These are phyloP conservation scores for Mimachlamys varia DNA, from an alignment of 2,888 invertebrate species.

Conservation along the genomic window DNA sequence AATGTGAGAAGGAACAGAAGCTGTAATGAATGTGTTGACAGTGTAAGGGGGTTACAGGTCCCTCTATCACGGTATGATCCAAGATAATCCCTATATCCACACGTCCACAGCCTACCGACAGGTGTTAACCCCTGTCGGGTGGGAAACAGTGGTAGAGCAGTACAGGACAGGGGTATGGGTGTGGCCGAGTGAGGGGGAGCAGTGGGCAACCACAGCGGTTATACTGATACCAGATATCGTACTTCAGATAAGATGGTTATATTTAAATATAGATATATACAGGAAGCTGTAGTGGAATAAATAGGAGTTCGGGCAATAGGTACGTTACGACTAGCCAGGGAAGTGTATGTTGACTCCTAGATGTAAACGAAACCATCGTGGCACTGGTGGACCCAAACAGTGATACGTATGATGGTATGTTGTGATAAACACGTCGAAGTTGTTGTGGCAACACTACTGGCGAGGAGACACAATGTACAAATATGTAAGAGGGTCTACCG, in stretches of 20 bases:
- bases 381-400: background rate
- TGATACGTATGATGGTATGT: background rate
- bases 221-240: background rate
- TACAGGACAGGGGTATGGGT: background rate
- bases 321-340: background rate
- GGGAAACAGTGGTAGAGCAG: background rate
- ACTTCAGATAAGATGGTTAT: background rate
- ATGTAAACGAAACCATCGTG: background rate
- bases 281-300: background rate
- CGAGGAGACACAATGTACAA: background rate
- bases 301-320: background rate
- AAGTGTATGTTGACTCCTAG: background rate
- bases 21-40: slow-evolving; percentile 24
- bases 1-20: background rate
- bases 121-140: slow-evolving; percentile 3
- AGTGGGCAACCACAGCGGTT: background rate
- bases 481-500: background rate
- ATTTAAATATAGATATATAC: background rate
- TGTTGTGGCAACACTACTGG: background rate
- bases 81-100: slow-evolving; percentile 4
- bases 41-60: background rate
- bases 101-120: background rate
- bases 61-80: slow-evolving; percentile 12
- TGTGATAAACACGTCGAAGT: background rate
- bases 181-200: background rate